Base-by-base conservation (phyloP, 2,797 vertebrate species). In the Loris lydekkerianus region DNA sequence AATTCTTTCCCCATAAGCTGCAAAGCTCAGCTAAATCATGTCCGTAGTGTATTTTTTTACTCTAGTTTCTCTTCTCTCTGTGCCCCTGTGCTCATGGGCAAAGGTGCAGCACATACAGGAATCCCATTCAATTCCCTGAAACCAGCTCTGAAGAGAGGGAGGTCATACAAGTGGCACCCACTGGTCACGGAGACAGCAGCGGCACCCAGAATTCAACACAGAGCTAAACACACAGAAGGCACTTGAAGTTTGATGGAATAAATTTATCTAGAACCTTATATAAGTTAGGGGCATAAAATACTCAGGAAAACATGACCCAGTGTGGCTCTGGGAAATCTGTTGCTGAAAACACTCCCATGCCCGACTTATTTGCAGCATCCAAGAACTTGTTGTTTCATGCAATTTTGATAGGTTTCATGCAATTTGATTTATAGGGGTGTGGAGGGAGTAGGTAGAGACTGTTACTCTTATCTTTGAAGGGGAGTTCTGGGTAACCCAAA, bases 181-280 rank as follows among this genome's bases (percentile, higher is more conserved):
- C 1, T 70, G n/a, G 34, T 81, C 72, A 77, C 7, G 58, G 46
- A 70, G 46, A 93, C 3, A 76, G 34, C 17, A 53, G 4, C 3
- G 10, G 5, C 15, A 82, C 8, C 40, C 58, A 56, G 81, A 56
- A 81, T 77, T 70, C 56, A 61, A 58, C 34, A 78, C 7, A 34
- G 49, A 81, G 46, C 31, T 60, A 4, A 17, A n/a, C 34, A 61
- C 17, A 53, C 63, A 27, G 13, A 31, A 65, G 73, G 27, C 21
- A 67, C 25, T 56, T 65, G 25, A 40, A 86, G 23, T 58, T 21
- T 93, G 78, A 88, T 2, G 34, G 37, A 76, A 9, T 27, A 29
- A 80, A 75, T 37, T 88, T 75, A 70, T 56, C 53, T 25, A 86
- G 81, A 83, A 13, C 18, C 20, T 96, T 92, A 40, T 92, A 31